phyloP scores from a whole-genome alignment of 2,113 vertebrate genomes.

The Perca schrenkii region DNA sequence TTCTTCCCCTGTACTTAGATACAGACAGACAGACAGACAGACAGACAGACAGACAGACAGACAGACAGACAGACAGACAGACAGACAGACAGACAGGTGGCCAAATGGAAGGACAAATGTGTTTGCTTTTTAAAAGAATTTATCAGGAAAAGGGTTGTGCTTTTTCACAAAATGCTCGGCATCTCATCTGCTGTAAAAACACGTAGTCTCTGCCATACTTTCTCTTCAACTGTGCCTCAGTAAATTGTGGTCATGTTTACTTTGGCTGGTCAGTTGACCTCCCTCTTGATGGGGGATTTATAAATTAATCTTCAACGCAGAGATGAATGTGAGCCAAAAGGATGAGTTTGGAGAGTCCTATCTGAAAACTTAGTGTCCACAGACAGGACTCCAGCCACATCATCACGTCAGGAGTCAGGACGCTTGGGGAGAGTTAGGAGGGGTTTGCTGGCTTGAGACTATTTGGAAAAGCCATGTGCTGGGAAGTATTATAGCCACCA shows the following conservation, averaged over 20 bases:
- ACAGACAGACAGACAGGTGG: conserved; percentile 38
- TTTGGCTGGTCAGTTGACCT: conserved; percentile 54
- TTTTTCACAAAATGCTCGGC: conserved; percentile 22
- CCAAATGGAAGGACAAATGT: conserved; percentile 53
- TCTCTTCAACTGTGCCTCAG: conserved; percentile 31
- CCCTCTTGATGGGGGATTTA: conserved; percentile 68
- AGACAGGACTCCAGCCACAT: conserved; percentile 47
- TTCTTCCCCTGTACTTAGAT: conserved; percentile 45
- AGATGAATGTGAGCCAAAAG: conserved; percentile 61
- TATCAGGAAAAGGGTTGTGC: not conserved
- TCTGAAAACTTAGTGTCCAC: conserved; percentile 62
- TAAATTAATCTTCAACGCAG: conserved; percentile 67
- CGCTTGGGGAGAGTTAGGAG: conserved; percentile 59
- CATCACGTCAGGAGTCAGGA: conserved; percentile 49
- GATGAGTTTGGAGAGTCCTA: conserved; percentile 57
- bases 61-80: conserved; percentile 44
- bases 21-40: conserved; percentile 26
- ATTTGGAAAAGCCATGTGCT: conserved; percentile 72
- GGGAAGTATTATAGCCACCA: conserved; percentile 74
- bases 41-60: conserved; percentile 41
- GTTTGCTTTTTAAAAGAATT: conserved; percentile 6
- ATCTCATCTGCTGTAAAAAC: conserved; percentile 36
- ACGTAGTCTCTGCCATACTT: conserved; percentile 26
- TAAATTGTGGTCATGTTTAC: conserved; percentile 56
- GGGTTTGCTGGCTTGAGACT: conserved; percentile 66